These are phyloP conservation scores for Leptoclinus maculatus DNA, from an alignment of 2,797 vertebrate genomes.

Conservation along the genomic window DNA sequence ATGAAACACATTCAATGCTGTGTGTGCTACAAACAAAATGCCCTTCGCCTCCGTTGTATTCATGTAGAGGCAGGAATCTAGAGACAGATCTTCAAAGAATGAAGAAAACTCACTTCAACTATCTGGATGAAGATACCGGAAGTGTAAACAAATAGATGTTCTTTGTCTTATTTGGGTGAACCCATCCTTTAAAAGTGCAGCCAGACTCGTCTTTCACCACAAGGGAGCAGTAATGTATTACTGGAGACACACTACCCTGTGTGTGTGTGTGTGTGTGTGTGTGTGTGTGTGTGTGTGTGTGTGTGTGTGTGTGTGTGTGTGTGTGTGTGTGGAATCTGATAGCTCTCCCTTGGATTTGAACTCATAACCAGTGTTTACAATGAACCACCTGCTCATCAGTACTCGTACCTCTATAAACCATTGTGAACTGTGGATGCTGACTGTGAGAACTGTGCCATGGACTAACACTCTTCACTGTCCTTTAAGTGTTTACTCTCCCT, in stretches of 20 bases:
- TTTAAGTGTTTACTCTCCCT: slow-evolving; percentile 58
- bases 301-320: too few species aligned
- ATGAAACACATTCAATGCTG: too few species aligned
- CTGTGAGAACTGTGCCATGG: slow-evolving; percentile 10
- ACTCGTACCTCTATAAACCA: slow-evolving; percentile 15
- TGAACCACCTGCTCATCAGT: slow-evolving; percentile 23
- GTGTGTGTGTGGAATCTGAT: slow-evolving; percentile 7
- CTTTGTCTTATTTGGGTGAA: background rate
- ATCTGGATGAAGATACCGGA: background rate
- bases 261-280: slow-evolving; percentile 1
- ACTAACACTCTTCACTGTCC: slow-evolving; percentile 41
- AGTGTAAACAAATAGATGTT: too few species aligned
- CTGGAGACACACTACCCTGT: slow-evolving; percentile 14
- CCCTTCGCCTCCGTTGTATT: too few species aligned
- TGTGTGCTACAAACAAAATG: too few species aligned
- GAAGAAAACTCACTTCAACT: too few species aligned
- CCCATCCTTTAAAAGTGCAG: background rate
- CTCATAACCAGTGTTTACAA: slow-evolving; percentile 34
- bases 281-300: slow-evolving; percentile 1
- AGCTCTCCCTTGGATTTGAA: slow-evolving; percentile 13
- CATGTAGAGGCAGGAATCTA: background rate
- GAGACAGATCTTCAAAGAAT: background rate
- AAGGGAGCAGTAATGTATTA: slow-evolving; percentile 69
- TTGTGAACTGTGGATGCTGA: slow-evolving; percentile 42
- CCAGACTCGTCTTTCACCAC: slow-evolving; percentile 53